Evolutionary conservation across 2,888 invertebrate genomes (phyloP).

Genomic region (Cerastoderma edule): DNA sequence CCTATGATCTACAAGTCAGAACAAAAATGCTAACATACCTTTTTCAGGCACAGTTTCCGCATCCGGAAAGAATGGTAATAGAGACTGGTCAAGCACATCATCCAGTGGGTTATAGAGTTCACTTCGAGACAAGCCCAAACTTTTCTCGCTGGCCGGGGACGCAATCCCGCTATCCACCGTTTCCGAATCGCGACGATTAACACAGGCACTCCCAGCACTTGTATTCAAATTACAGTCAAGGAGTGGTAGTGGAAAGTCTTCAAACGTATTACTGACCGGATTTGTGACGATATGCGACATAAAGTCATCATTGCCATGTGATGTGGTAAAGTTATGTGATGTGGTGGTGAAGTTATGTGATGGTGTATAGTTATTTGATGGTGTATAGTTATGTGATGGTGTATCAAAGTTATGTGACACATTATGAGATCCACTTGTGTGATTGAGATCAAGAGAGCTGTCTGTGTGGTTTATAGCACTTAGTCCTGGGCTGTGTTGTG

Average conservation of each 20-base stretch:
- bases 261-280: background rate
- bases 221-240: conserved; percentile 8
- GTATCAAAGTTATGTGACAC: background rate
- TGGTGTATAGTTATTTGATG: conserved; percentile 10
- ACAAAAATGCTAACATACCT: conserved; percentile 48
- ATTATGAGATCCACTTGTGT: conserved; percentile 9
- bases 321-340: conserved; percentile 12
- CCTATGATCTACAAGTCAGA: too few relatives aligned
- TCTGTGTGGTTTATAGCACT: conserved; percentile 9
- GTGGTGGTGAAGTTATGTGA: too few relatives aligned
- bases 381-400: conserved; percentile 9
- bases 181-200: conserved; percentile 36
- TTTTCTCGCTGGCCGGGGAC: conserved; percentile 54
- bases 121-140: conserved; percentile 17
- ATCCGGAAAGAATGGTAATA: conserved; percentile 60
- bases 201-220: too few relatives aligned
- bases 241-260: background rate
- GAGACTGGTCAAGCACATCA: conserved; percentile 58
- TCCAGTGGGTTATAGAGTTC: conserved; percentile 57
- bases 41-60: conserved; percentile 55
- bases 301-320: background rate
- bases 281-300: background rate
- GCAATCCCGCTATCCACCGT: conserved; percentile 55
- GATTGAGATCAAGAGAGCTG: background rate
- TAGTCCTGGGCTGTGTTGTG: background rate